These are phyloP conservation scores for Drosophila bipectinata DNA, from an alignment of 1,140 invertebrate genomes.

Conservation along the genomic window DNA sequence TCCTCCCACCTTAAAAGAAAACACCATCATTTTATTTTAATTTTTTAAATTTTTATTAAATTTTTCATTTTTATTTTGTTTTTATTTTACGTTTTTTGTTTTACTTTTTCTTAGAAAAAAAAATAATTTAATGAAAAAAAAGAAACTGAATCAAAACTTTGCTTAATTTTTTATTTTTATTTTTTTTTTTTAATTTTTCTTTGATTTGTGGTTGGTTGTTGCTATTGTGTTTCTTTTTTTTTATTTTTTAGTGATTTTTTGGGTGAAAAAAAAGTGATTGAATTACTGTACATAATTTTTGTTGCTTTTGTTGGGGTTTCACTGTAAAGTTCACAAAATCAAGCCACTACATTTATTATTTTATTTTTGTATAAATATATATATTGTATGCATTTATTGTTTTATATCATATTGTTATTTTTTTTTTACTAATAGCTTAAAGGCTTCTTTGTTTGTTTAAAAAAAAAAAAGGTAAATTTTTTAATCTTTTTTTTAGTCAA, in stretches of 20 bases:
- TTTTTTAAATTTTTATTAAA: conserved; percentile 36
- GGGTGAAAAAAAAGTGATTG: conserved; percentile 4
- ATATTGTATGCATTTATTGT: conserved; percentile 46
- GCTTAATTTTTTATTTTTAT: conserved; percentile 15
- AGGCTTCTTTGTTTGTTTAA: conserved; percentile 27
- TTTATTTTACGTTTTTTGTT: conserved; percentile 20
- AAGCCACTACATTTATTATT: conserved; percentile 39
- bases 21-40: conserved; percentile 3
- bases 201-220: conserved; percentile 37
- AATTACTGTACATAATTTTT: conserved; percentile 41
- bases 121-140: conserved; percentile 39
- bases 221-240: conserved; percentile 18
- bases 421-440: conserved; percentile 42
- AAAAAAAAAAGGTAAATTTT: conserved; percentile 13
- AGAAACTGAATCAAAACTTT: conserved; percentile 22
- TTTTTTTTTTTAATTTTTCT: conserved; percentile 9
- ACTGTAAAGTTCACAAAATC: conserved; percentile 28
- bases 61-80: conserved; percentile 37
- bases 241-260: conserved; percentile 15
- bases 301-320: background rate
- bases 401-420: conserved; percentile 5
- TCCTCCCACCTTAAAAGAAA: background rate
- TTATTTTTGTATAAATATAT: conserved; percentile 35
- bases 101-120: conserved; percentile 36
- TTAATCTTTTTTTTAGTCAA: conserved; percentile 9